A percentile compares a stretch with the other conserved stretches of the same genome.
phyloP scores from a whole-genome alignment of 2,113 vertebrate species.

The Mixornis gularis region DNA sequence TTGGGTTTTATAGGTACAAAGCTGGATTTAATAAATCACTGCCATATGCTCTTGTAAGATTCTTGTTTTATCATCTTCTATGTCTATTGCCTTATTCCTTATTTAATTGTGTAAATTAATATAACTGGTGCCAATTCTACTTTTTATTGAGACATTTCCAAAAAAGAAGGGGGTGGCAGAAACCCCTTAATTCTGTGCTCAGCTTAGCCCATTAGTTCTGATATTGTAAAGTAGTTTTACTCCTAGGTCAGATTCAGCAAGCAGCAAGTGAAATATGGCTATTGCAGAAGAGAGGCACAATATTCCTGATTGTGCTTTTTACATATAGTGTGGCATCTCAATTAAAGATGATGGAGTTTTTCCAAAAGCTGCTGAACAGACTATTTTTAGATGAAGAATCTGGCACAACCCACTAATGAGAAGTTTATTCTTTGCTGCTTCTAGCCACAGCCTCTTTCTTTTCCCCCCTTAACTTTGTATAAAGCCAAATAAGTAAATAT shows the following conservation, averaged over 20 bases:
- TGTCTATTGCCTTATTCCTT: not conserved
- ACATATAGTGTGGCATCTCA: not conserved
- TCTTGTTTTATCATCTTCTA: not conserved
- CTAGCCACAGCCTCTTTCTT: not conserved
- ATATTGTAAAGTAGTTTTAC: not conserved
- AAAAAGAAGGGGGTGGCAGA: not conserved
- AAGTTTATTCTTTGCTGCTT: constrained; percentile 5
- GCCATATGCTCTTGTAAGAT: not conserved
- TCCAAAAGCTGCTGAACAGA: not conserved
- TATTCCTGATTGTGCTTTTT: not conserved
- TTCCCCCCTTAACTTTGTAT: not conserved
- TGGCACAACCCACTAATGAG: not conserved
- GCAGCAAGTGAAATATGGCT: not conserved
- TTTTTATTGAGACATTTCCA: not conserved
- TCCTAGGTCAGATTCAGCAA: not conserved
- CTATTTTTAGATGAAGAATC: constrained; percentile 26
- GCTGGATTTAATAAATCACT: not conserved
- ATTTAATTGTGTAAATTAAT: not conserved
- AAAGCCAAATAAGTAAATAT: constrained; percentile 15
- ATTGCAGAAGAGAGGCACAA: not conserved
- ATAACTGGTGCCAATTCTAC: not conserved
- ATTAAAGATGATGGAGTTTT: not conserved
- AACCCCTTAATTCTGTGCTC: not conserved
- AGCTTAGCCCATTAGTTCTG: not conserved
- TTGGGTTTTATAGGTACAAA: not conserved